Conservation (phyloP, 2,888 invertebrate genomes). For the Julus scandinavius region DNA sequence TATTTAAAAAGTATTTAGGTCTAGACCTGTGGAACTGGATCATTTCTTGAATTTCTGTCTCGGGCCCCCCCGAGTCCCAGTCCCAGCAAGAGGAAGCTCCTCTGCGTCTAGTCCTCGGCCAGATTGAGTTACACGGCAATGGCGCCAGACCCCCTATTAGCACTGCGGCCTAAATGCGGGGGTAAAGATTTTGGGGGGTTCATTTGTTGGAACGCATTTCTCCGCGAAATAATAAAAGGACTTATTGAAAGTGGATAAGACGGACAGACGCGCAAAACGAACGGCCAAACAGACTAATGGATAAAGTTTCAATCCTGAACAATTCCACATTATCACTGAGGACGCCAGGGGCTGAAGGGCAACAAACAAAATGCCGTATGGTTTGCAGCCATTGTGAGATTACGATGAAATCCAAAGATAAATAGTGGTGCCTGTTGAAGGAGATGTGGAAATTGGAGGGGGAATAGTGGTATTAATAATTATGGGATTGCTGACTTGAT, state of each 20-base stretch:
- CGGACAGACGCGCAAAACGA: conserved; percentile 4
- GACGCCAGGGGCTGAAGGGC: conserved; percentile 46
- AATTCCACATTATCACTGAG: conserved; percentile 33
- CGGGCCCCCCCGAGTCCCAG: background rate
- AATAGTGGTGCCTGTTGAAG: background rate
- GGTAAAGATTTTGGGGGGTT: conserved; percentile 46
- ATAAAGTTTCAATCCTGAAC: conserved; percentile 50
- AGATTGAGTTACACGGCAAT: conserved; percentile 52
- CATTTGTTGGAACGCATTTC: conserved; percentile 48
- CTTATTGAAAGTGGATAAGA: conserved; percentile 45
- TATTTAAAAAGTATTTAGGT: conserved; percentile 44
- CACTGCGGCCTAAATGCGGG: conserved; percentile 36
- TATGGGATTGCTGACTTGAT: background rate
- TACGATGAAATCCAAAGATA: conserved; percentile 35
- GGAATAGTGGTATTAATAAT: background rate
- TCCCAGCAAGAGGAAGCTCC: background rate
- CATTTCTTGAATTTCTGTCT: conserved; percentile 43
- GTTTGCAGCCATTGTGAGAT: conserved; percentile 11
- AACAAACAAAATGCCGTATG: background rate
- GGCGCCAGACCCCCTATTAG: conserved; percentile 55
- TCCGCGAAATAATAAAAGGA: conserved; percentile 48
- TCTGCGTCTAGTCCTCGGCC: conserved; percentile 44
- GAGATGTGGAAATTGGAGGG: background rate
- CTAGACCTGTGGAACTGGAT: conserved; percentile 39
- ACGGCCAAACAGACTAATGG: background rate